phyloP scores from a whole-genome alignment of 2,888 invertebrate genomes.

The Agrotis segetum region DNA sequence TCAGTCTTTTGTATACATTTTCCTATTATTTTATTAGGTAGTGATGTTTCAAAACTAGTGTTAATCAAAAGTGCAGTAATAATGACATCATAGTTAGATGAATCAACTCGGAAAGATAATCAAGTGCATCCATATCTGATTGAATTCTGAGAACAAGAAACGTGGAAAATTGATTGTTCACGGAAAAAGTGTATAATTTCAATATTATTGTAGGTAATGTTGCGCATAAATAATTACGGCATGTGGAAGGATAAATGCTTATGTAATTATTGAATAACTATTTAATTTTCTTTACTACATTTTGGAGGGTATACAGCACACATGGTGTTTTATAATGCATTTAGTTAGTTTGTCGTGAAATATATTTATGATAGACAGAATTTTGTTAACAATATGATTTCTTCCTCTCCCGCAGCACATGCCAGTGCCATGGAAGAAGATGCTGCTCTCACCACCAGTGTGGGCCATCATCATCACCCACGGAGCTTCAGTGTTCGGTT shows the following conservation, averaged over 20 bases:
- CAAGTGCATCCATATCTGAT: constrained; percentile 26
- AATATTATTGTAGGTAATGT: constrained; percentile 23
- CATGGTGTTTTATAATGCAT: not conserved
- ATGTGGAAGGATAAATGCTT: not conserved
- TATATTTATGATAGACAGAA: no score
- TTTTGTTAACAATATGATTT: no score
- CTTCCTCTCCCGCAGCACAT: constrained; percentile 73
- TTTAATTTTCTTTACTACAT: not conserved
- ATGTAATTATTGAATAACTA: not conserved
- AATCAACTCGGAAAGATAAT: constrained; percentile 44
- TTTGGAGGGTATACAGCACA: not conserved
- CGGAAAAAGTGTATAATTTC: constrained; percentile 23
- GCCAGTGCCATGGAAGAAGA: constrained; percentile 94
- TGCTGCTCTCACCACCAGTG: constrained; percentile 94
- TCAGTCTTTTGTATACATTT: no score
- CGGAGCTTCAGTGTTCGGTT: constrained; percentile 96
- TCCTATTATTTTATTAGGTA: no score
- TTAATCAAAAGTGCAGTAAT: not conserved
- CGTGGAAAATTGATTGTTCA: constrained; percentile 48
- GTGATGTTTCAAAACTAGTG: not conserved
- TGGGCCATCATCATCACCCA: constrained; percentile 97
- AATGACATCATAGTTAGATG: constrained; percentile 44
- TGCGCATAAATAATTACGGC: not conserved
- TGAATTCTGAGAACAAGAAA: constrained; percentile 31
- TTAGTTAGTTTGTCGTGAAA: not conserved